Evolutionary conservation across 2,113 vertebrate species (phyloP).

Genomic region (Cathartes aura): DNA sequence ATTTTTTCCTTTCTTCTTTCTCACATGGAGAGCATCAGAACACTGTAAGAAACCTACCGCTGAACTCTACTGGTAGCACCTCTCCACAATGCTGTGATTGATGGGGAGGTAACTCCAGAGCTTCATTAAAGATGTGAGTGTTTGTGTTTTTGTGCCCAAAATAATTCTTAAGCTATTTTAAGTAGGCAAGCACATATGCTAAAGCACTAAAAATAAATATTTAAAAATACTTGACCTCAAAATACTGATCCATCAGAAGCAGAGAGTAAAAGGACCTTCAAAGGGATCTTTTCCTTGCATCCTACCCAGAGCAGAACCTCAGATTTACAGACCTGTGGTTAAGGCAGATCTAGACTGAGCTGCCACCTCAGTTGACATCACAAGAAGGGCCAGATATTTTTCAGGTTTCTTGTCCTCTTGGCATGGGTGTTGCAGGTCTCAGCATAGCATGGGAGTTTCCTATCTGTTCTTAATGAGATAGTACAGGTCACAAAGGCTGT

Average conservation of each 20-base stretch:
- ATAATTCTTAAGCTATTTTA: slow-evolving; percentile 44
- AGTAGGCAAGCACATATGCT: slow-evolving; percentile 17
- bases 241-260: not conserved
- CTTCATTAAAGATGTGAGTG: not conserved
- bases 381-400: not conserved
- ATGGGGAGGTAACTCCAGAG: not conserved
- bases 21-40: not conserved
- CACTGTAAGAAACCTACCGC: not conserved
- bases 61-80: not conserved
- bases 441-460: not conserved
- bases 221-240: slow-evolving; percentile 59
- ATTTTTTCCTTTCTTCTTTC: not conserved
- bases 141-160: slow-evolving; percentile 3
- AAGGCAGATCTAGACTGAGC: not conserved
- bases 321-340: slow-evolving; percentile 22
- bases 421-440: not conserved
- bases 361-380: not conserved
- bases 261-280: not conserved
- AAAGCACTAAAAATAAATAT: slow-evolving; percentile 40
- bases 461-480: not conserved
- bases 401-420: not conserved
- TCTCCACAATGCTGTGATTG: not conserved
- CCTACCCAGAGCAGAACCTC: not conserved
- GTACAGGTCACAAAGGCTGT: not conserved
- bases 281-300: not conserved